Evolutionary conservation across 2,113 vertebrate genomes (phyloP).

Genomic region (Delphinus delphis): DNA sequence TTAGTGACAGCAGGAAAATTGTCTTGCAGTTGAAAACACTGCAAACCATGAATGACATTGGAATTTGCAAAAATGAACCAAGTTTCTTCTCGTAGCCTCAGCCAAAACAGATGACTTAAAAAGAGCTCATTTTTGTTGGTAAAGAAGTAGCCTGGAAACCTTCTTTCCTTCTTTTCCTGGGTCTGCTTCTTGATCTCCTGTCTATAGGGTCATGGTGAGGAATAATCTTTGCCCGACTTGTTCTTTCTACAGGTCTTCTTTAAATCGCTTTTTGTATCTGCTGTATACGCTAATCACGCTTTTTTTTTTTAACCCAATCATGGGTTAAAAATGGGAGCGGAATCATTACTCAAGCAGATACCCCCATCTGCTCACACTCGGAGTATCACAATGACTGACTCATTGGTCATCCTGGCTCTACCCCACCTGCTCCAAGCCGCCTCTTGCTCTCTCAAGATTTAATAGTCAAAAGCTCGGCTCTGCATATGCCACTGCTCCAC

Average conservation of each 20-base stretch:
- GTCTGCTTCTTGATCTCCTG: neutral
- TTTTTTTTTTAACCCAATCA: neutral
- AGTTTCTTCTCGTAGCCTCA: neutral
- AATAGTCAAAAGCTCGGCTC: neutral
- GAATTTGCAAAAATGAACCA: neutral
- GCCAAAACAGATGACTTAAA: neutral
- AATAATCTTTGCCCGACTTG: neutral
- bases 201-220: neutral
- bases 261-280: neutral
- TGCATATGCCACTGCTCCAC: neutral
- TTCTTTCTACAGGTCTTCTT: neutral
- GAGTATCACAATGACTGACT: neutral
- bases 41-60: neutral
- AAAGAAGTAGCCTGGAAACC: neutral
- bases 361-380: neutral
- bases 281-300: neutral
- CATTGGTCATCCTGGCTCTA: neutral
- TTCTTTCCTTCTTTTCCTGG: neutral
- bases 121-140: neutral
- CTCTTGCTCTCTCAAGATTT: neutral
- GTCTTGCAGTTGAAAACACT: conserved; percentile 24
- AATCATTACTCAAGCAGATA: neutral
- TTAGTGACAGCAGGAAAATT: conserved; percentile 20
- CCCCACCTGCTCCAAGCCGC: neutral
- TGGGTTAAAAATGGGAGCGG: neutral